A percentile compares a stretch with the other conserved stretches of the same genome.
Conservation (phyloP, 2,113 vertebrate species). For the Donacobius atricapilla region DNA sequence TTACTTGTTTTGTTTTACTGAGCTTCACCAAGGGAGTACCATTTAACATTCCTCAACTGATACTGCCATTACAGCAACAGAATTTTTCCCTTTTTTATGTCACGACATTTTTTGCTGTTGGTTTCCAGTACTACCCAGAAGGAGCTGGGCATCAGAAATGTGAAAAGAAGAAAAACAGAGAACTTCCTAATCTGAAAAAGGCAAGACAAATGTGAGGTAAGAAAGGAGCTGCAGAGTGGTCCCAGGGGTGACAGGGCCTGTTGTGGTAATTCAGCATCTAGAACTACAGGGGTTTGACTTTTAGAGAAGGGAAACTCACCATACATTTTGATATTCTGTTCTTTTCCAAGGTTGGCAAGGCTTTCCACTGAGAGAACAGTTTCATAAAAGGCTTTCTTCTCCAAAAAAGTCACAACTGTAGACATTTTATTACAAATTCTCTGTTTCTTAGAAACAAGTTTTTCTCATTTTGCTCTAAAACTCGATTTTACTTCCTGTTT, state of each 20-base stretch:
- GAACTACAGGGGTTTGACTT: background rate
- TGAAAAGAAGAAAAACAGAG: background rate
- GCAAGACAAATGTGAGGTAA: background rate
- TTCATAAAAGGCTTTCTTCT: background rate
- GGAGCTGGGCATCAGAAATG: background rate
- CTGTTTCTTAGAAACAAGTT: slow-evolving; percentile 24
- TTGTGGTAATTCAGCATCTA: background rate
- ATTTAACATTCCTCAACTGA: background rate
- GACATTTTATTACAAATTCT: background rate
- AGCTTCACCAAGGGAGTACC: background rate
- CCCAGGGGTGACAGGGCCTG: background rate
- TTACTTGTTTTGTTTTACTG: slow-evolving; percentile 13
- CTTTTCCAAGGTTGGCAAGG: background rate
- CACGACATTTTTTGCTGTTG: background rate
- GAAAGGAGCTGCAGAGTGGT: background rate
- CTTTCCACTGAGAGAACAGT: background rate
- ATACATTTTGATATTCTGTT: background rate
- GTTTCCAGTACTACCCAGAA: background rate
- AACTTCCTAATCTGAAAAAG: background rate
- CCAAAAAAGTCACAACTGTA: background rate
- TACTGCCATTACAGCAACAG: background rate
- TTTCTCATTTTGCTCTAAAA: slow-evolving; percentile 37
- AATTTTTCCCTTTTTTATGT: background rate
- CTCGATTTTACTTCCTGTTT: slow-evolving; percentile 1
- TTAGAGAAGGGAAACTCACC: background rate